Percentiles rank a stretch among this genome's conserved stretches.
phyloP scores from a whole-genome alignment of 1,140 invertebrate genomes.

The Drosophila hydei region DNA sequence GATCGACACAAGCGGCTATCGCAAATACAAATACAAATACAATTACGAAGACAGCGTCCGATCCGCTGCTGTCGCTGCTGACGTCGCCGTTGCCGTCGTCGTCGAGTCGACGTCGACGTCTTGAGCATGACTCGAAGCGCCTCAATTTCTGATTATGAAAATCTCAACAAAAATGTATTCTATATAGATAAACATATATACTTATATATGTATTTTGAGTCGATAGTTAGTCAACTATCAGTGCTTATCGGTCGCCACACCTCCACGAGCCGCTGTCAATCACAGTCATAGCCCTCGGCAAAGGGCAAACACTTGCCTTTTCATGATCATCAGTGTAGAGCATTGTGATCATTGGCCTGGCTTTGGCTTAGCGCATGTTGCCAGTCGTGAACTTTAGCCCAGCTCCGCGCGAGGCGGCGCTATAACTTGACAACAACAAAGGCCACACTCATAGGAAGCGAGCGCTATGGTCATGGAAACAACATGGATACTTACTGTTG shows the following conservation, averaged over 20 bases:
- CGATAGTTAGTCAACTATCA: neutral
- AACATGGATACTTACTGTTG: slow-evolving; percentile 16
- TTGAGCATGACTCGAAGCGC: slow-evolving; percentile 2
- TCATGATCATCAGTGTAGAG: slow-evolving; percentile 1
- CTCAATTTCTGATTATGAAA: slow-evolving; percentile 15
- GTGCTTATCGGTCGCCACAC: neutral
- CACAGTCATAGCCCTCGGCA: slow-evolving; percentile 43
- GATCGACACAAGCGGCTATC: slow-evolving; percentile 41
- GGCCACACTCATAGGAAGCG: slow-evolving; percentile 10
- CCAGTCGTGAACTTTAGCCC: slow-evolving; percentile 26
- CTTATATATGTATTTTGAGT: neutral
- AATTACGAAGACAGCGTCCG: slow-evolving; percentile 24
- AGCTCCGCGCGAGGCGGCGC: neutral
- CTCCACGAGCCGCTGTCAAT: slow-evolving; percentile 43
- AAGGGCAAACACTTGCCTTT: slow-evolving; percentile 32
- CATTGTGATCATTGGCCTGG: neutral
- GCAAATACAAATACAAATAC: slow-evolving; percentile 39
- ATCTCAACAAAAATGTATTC: slow-evolving; percentile 2
- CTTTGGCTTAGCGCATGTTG: neutral
- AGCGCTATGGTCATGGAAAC: slow-evolving; percentile 1
- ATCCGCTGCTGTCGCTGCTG: slow-evolving; percentile 7
- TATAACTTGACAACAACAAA: slow-evolving; percentile 8
- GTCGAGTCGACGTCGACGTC: slow-evolving; percentile 1
- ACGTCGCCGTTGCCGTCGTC: neutral
- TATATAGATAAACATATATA: neutral